Base-by-base conservation (phyloP, 1,140 invertebrate genomes). In the Tetramorium alpestre region DNA sequence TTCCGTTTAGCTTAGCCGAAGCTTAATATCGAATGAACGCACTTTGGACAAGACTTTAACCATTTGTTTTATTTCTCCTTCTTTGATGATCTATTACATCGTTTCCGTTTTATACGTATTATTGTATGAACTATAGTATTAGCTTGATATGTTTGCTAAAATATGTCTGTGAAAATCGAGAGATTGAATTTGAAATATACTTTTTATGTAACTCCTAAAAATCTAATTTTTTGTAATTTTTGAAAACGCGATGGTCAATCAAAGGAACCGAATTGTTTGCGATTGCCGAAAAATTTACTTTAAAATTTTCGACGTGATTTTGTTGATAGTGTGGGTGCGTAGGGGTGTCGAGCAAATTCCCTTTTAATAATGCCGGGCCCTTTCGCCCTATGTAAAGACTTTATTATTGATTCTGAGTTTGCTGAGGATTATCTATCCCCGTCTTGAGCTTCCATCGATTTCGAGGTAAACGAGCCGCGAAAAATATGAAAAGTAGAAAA, bases 381-480 rank as follows among this genome's bases (percentile, higher is more conserved):
- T 10, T 16, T 47, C 13, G 25, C 7, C 38, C 33, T 47, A 3
- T 2, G 33, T 38, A 64, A 64, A 65, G 18, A 18, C 7, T 7
- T 82, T 73, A 49, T 72, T 70, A 72, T 60, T 18, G 18, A 38
- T n/a, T 47, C 56, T 16, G 38, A 41, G 49, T 70, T 81, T 25
- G 10, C 33, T 13, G 54, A 47, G 54, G 18, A 16, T 47, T 22
- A 58, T 13, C 18, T 58, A 28, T 44, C 28, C 38, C 1, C 25
- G 41, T 84, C 67, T 73, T 25, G 16, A 62, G 67, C 69, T 62
- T 33, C 3, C 41, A 60, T 84, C 69, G 54, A 75, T 75, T 25
- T 84, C 69, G 54, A 75, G 41, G 13, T 47, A 60, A 60, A 84
- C 54, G 67, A 67, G 77, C 47, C 13, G 13, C 47, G 41, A 18